Evolutionary conservation across 2,113 vertebrate genomes (phyloP).

Genomic region (Erpornis zantholeuca): DNA sequence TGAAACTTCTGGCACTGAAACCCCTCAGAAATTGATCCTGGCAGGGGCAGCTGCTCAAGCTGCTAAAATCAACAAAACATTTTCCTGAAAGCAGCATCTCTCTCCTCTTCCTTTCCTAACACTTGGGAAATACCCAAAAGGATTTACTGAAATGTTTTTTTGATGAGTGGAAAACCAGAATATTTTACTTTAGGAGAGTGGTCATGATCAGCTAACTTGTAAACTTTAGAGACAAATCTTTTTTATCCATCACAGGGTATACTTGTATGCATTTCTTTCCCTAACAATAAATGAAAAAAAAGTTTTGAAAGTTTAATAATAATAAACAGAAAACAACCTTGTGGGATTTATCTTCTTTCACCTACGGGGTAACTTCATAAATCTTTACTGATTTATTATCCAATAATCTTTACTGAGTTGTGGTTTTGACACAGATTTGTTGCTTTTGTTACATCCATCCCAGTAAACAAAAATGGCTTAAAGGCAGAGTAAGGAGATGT

Average conservation of each 20-base stretch:
- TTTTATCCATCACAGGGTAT: slow-evolving; percentile 49
- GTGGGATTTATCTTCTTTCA: slow-evolving; percentile 44
- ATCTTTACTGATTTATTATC: slow-evolving; percentile 34
- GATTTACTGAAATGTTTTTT: neutral
- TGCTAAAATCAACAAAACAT: neutral
- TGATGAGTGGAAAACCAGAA: neutral
- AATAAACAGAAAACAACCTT: slow-evolving; percentile 17
- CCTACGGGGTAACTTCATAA: neutral
- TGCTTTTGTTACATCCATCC: neutral
- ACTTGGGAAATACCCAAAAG: neutral
- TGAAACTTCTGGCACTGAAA: neutral
- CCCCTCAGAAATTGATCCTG: neutral
- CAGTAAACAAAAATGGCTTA: neutral
- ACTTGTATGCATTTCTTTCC: slow-evolving; percentile 12
- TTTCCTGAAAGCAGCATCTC: neutral
- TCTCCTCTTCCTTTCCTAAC: neutral
- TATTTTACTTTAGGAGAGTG: neutral
- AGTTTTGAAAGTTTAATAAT: slow-evolving; percentile 40
- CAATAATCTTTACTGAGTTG: slow-evolving; percentile 11
- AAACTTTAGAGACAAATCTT: slow-evolving; percentile 32
- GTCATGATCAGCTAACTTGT: neutral
- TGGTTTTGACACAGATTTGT: neutral
- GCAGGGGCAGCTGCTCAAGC: neutral
- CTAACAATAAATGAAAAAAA: slow-evolving; percentile 46
- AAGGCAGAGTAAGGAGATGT: neutral